Evolutionary conservation across 2,113 vertebrate species (phyloP), one percentile per base, ranked within the genome.

Genomic region (Mesocricetus auratus): DNA sequence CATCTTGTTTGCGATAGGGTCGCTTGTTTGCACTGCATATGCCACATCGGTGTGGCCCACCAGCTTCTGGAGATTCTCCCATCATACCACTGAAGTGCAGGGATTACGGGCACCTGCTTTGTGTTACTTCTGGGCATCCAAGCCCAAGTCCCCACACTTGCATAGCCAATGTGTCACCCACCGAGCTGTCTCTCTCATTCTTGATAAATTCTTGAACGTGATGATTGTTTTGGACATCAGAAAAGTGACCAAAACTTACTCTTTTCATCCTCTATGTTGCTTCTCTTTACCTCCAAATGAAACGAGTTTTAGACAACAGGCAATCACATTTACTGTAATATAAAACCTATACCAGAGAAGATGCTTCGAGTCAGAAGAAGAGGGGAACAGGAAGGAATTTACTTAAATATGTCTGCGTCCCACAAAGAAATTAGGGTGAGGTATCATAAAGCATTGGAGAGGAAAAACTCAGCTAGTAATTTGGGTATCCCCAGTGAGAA

Each of bases 401-500:
- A 26, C 36, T 50, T 47, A 89, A 73, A 50, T 24, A 22, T 26
- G 45, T 45, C 22, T 58, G 42, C 36, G 50, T 68, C 26, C 64
- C n/a, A 29, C 93, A 73, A 69, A 78, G 69, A 74, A 91, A 36
- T 47, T 11, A 89, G 74, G 6, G 33, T 36, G 16, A 93, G n/a
- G 11, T 1, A 53, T 9, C 24, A 58, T 21, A 69, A 21, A 89
- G 31, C 16, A 26, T 94, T 39, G 45, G n/a, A 94, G 50, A 66
- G 56, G 11, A 88, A 96, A 94, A 90, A 24, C 60, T 45, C 64
- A 86, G 15, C 2, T 29, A 64, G 29, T 86, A 93, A 91, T 91
- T 71, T 58, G 36, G 12, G 0, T 50, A 39, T 45, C 1, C 24
- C 90, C 15, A 60, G 7, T 81, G 29, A 75, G 60, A 64, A 93